A percentile compares a stretch with the other conserved stretches of the same genome.
These are phyloP conservation scores for Boloria euphrosyne DNA, from an alignment of 2,888 invertebrate genomes.

Conservation along the genomic window DNA sequence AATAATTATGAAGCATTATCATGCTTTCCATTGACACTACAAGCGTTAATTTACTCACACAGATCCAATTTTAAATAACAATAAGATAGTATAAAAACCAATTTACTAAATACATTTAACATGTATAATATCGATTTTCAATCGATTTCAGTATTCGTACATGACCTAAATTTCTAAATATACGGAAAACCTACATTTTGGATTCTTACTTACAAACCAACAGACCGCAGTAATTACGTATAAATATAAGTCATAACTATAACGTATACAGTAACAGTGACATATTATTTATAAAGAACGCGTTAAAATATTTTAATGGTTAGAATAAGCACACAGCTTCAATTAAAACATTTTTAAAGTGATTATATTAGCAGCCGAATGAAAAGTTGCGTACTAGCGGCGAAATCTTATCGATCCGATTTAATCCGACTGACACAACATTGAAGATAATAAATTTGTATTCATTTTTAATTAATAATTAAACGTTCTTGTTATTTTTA, in stretches of 20 bases:
- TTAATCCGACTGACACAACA: too few species aligned
- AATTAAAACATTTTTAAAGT: constrained; percentile 60
- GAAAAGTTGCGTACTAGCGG: constrained; percentile 58
- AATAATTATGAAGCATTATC: constrained; percentile 62
- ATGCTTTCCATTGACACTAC: constrained; percentile 77
- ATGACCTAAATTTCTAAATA: constrained; percentile 1
- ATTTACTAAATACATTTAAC: constrained; percentile 42
- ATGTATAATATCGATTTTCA: constrained; percentile 31
- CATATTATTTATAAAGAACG: constrained; percentile 18
- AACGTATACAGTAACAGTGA: neutral
- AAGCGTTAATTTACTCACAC: constrained; percentile 77
- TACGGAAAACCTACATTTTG: constrained; percentile 1
- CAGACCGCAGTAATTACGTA: constrained; percentile 5
- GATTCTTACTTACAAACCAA: constrained; percentile 10
- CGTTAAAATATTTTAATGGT: constrained; percentile 49
- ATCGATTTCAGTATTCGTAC: too few species aligned
- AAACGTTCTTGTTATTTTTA: too few species aligned
- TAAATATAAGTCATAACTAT: neutral
- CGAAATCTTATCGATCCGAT: constrained; percentile 45
- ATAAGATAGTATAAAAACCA: constrained; percentile 43
- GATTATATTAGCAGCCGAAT: constrained; percentile 71
- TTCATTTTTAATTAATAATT: too few species aligned
- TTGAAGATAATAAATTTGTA: too few species aligned
- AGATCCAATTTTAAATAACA: constrained; percentile 65
- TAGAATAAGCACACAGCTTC: constrained; percentile 71